Conservation (phyloP, 2,797 vertebrate genomes). For the Protosalanx chinensis region DNA sequence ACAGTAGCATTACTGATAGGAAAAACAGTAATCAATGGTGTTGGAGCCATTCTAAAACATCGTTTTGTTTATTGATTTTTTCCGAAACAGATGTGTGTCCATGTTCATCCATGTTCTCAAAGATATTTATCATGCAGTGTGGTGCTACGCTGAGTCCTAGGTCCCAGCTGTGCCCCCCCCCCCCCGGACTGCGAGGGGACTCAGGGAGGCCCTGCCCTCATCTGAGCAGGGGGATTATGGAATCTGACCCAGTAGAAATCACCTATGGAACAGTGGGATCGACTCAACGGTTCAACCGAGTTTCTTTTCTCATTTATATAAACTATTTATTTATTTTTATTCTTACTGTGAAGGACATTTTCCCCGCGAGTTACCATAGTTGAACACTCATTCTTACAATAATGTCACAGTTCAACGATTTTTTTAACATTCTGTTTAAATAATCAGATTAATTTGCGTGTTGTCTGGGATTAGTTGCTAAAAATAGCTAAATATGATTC, state of each 20-base stretch:
- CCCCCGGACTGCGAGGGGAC: slow-evolving; percentile 58
- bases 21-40: too few relatives aligned
- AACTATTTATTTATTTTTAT: not conserved
- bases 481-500: slow-evolving; percentile 48
- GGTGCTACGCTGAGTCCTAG: too few relatives aligned
- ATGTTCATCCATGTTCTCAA: not conserved
- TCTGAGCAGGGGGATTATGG: slow-evolving; percentile 17
- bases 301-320: slow-evolving; percentile 26
- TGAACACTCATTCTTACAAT: slow-evolving; percentile 38
- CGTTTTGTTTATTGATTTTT: too few relatives aligned
- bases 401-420: slow-evolving; percentile 30
- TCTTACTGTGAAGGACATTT: slow-evolving; percentile 35
- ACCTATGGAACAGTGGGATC: slow-evolving; percentile 50
- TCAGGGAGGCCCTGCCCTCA: slow-evolving; percentile 50
- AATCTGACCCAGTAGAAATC: slow-evolving; percentile 54
- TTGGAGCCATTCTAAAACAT: too few relatives aligned
- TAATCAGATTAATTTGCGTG: slow-evolving; percentile 39
- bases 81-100: not conserved
- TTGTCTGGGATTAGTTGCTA: slow-evolving; percentile 51
- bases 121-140: too few relatives aligned
- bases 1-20: not conserved
- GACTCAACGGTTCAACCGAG: slow-evolving; percentile 19
- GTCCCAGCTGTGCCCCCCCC: slow-evolving; percentile 69
- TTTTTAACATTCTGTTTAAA: slow-evolving; percentile 35
- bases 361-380: slow-evolving; percentile 39